A percentile compares a stretch with the other conserved stretches of the same genome.
phyloP scores from a whole-genome alignment of 2,888 invertebrate genomes.

The Linyphia triangularis region DNA sequence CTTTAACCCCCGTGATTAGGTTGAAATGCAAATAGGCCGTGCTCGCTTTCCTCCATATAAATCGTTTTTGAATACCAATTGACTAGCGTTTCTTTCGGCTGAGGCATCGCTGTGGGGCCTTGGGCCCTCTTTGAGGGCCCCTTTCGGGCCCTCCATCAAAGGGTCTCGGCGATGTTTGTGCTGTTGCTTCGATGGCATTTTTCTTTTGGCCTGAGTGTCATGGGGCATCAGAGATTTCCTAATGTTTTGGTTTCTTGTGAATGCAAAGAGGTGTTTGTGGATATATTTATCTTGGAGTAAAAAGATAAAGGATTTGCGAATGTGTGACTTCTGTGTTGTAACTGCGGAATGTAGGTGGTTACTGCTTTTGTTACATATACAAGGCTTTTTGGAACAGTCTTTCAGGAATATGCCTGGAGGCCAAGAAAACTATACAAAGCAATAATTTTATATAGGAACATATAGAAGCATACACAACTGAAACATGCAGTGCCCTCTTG shows the following conservation, averaged over 20 bases:
- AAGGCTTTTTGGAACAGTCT: no score
- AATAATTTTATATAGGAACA: no score
- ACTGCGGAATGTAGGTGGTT: no score
- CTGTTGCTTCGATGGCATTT: conserved; percentile 62
- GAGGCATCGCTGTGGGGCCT: conserved; percentile 7
- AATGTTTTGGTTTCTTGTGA: neutral
- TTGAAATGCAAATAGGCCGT: conserved; percentile 69
- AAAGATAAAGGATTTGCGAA: neutral
- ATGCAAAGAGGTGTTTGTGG: conserved; percentile 2
- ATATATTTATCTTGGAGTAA: neutral
- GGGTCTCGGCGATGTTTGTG: conserved; percentile 42
- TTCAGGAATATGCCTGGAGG: no score
- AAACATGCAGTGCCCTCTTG: no score
- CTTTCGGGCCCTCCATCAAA: conserved; percentile 64
- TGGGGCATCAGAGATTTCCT: neutral
- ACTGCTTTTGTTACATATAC: no score
- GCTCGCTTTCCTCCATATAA: conserved; percentile 69
- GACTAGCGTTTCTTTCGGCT: conserved; percentile 37
- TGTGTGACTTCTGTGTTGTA: no score
- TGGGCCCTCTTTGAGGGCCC: conserved; percentile 31
- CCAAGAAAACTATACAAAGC: no score
- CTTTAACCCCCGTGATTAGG: conserved; percentile 72
- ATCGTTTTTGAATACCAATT: conserved; percentile 75
- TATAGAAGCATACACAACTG: no score
- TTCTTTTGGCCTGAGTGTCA: conserved; percentile 35